Conservation (phyloP, 2,888 invertebrate species). For the Teleogryllus oceanicus region DNA sequence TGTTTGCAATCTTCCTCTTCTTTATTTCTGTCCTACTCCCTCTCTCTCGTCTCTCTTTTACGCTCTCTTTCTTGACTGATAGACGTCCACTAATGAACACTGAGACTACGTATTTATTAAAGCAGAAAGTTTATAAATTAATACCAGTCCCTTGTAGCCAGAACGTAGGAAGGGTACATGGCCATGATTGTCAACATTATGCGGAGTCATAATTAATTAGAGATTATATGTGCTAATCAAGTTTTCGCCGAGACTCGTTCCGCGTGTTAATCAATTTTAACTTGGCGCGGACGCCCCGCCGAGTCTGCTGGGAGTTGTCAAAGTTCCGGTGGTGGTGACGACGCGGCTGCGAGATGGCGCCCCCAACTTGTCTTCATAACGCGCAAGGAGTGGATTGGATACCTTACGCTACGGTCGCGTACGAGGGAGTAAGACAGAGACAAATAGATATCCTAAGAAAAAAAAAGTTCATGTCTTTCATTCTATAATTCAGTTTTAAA, state of each 20-base stretch:
- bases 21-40: neutral
- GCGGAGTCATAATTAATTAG: constrained; percentile 7
- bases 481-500: too few relatives aligned
- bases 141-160: neutral
- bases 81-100: neutral
- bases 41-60: neutral
- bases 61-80: neutral
- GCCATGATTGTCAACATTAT: constrained; percentile 18
- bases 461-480: too few relatives aligned
- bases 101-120: neutral
- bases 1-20: neutral
- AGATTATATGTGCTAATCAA: constrained; percentile 18
- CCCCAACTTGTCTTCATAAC: neutral
- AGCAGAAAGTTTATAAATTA: neutral
- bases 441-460: too few relatives aligned
- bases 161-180: neutral
- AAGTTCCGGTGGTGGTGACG: neutral
- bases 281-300: neutral
- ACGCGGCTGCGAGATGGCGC: neutral
- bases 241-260: constrained; percentile 5
- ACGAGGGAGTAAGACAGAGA: too few relatives aligned
- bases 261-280: constrained; percentile 1
- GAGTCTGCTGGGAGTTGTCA: neutral
- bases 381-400: neutral
- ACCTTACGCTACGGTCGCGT: too few relatives aligned